A percentile compares a stretch with the other conserved stretches of the same genome.
Evolutionary conservation across 2,888 invertebrate genomes (phyloP).

Genomic region (Lycophotia porphyrea): DNA sequence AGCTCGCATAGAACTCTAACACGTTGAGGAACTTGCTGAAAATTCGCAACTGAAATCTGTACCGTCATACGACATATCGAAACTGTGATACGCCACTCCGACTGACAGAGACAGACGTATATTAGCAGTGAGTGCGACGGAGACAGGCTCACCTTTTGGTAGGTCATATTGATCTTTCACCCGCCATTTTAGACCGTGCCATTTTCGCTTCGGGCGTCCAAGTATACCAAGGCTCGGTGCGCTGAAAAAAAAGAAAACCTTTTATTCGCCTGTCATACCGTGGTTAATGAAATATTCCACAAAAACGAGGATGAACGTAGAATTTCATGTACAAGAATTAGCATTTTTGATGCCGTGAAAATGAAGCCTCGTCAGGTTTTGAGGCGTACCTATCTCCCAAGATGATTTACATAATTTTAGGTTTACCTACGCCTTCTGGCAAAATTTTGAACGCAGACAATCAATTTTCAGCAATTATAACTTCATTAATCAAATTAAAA

Average conservation of each 20-base stretch:
- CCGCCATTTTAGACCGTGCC: slow-evolving; percentile 89
- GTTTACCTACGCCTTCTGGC: slow-evolving; percentile 20
- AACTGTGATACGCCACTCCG: slow-evolving; percentile 80
- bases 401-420: slow-evolving; percentile 68
- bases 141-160: slow-evolving; percentile 84
- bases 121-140: slow-evolving; percentile 70
- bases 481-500: slow-evolving; percentile 2
- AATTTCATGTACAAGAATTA: slow-evolving; percentile 83
- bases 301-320: slow-evolving; percentile 78
- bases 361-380: slow-evolving; percentile 72
- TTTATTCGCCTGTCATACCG: slow-evolving; percentile 87
- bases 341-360: slow-evolving; percentile 83
- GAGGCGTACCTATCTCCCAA: slow-evolving; percentile 55
- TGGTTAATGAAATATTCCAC: slow-evolving; percentile 87
- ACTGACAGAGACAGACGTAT: slow-evolving; percentile 75
- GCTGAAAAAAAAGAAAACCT: slow-evolving; percentile 79
- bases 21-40: slow-evolving; percentile 73
- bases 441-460: slow-evolving; percentile 9
- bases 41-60: slow-evolving; percentile 83
- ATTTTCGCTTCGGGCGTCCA: slow-evolving; percentile 88
- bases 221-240: slow-evolving; percentile 79
- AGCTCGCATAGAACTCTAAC: slow-evolving; percentile 71
- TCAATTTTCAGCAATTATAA: not conserved
- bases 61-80: slow-evolving; percentile 86
- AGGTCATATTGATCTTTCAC: slow-evolving; percentile 90